These are phyloP conservation scores for Fukomys damarensis DNA, from an alignment of 2,113 vertebrate genomes.

Conservation along the genomic window DNA sequence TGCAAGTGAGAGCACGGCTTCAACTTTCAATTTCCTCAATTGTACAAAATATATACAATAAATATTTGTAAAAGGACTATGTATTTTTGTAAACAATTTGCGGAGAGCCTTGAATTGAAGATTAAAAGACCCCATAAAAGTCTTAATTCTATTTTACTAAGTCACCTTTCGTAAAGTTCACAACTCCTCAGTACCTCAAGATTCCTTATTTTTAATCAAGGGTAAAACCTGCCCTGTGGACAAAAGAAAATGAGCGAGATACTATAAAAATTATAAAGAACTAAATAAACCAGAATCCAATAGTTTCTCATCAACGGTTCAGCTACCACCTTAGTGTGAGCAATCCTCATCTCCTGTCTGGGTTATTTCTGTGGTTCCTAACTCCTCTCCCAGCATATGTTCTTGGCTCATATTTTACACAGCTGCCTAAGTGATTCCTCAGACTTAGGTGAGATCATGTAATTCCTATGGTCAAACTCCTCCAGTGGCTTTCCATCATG, in stretches of 20 bases:
- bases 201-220: not conserved
- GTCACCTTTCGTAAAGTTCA: not conserved
- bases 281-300: not conserved
- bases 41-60: not conserved
- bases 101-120: not conserved
- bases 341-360: not conserved
- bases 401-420: not conserved
- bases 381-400: not conserved
- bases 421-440: not conserved
- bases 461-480: not conserved
- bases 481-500: not conserved
- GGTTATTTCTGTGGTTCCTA: not conserved
- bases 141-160: not conserved
- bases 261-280: not conserved
- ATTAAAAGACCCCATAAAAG: not conserved
- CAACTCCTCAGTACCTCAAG: not conserved
- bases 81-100: not conserved
- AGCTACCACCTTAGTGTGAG: not conserved
- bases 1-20: not conserved
- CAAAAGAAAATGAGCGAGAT: not conserved
- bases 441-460: not conserved
- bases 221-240: not conserved
- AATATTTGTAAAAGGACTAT: not conserved
- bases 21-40: not conserved
- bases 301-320: not conserved